Evolutionary conservation across 1,140 invertebrate species (phyloP).

Genomic region (Hyposmocoma kahamanoa): DNA sequence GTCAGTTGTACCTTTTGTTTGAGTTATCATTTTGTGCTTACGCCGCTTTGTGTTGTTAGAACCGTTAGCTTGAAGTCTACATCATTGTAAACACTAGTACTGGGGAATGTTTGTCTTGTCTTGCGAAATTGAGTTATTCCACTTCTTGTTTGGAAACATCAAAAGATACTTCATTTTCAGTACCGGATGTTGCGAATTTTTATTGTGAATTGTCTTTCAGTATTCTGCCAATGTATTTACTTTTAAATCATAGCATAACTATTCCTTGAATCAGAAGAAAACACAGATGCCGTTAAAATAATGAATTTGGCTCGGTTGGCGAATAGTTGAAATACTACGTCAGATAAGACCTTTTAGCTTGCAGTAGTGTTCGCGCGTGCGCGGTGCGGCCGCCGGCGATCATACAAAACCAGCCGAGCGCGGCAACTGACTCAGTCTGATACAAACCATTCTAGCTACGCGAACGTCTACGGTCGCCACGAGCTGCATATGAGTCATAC

Average conservation of each 20-base stretch:
- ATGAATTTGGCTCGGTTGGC: conserved; percentile 47
- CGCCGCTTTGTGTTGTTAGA: too few species aligned
- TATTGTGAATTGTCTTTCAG: too few species aligned
- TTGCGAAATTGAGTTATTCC: too few species aligned
- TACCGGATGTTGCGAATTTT: too few species aligned
- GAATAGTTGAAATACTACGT: conserved; percentile 54
- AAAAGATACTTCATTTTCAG: too few species aligned
- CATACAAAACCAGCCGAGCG: conserved; percentile 60
- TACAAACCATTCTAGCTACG: conserved; percentile 64
- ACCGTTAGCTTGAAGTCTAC: too few species aligned
- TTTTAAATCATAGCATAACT: conserved; percentile 40
- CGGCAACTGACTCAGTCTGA: conserved; percentile 65
- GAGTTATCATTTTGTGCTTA: background rate
- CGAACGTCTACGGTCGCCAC: conserved; percentile 41
- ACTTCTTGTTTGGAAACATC: too few species aligned
- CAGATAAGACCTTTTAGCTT: conserved; percentile 39
- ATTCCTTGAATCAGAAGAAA: conserved; percentile 55
- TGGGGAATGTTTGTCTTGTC: too few species aligned
- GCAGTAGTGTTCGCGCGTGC: conserved; percentile 47
- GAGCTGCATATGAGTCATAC: conserved; percentile 54
- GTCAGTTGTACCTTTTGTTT: conserved; percentile 11
- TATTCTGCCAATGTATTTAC: conserved; percentile 27
- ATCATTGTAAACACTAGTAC: too few species aligned
- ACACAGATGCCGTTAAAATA: conserved; percentile 33
- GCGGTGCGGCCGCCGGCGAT: conserved; percentile 35